Evolutionary conservation across 2,113 vertebrate species (phyloP).

Genomic region (Rhabdornis inornatus): DNA sequence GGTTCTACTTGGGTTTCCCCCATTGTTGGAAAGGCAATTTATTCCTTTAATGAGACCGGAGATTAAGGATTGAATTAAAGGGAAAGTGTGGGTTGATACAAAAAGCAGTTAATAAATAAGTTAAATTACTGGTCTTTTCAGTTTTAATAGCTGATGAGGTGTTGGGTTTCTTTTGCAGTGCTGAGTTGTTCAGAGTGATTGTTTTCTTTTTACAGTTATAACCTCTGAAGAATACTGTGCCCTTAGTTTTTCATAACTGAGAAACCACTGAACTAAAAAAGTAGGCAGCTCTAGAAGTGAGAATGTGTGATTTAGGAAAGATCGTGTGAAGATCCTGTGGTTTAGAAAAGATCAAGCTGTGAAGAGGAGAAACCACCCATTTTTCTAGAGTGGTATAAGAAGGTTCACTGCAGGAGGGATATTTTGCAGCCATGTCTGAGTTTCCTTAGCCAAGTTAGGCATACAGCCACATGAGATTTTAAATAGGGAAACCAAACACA

Average conservation of each 20-base stretch:
- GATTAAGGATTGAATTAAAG: not conserved
- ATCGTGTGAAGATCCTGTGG: not conserved
- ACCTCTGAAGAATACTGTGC: not conserved
- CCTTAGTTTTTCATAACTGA: not conserved
- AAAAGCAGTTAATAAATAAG: constrained; percentile 1
- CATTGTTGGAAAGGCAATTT: not conserved
- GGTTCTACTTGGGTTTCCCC: not conserved
- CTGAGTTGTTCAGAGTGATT: not conserved
- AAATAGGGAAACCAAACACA: not conserved
- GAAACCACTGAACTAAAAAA: not conserved
- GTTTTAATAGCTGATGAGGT: not conserved
- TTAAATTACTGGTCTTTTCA: not conserved
- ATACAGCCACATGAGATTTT: not conserved
- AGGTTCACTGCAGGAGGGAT: not conserved
- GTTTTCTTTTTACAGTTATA: not conserved
- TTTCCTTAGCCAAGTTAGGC: not conserved
- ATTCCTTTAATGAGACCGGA: not conserved
- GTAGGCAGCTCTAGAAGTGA: not conserved
- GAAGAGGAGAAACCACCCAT: not conserved
- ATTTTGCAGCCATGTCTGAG: not conserved
- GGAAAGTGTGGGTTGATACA: not conserved
- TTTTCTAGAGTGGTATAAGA: not conserved
- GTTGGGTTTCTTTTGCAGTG: not conserved
- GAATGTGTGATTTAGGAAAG: not conserved
- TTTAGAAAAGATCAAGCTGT: not conserved